Evolutionary conservation across 92 coral and sea anemone species (phyloP).

Genomic region (Pocillopora meandrina): DNA sequence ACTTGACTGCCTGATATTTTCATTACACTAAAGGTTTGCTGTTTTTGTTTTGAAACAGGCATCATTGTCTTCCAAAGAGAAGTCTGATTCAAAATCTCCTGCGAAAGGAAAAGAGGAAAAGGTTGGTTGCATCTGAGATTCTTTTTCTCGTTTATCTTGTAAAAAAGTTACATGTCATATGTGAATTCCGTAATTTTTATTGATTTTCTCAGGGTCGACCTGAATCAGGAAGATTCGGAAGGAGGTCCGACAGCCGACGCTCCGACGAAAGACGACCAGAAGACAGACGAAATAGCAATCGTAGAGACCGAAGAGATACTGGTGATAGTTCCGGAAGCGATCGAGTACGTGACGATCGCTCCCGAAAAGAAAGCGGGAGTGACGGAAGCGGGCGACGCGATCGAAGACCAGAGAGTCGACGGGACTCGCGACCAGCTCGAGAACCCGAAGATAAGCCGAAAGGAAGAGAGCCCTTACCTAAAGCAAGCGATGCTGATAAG

Average conservation of each 20-base stretch:
- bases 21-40: not conserved
- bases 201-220: slow-evolving; percentile 63
- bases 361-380: slow-evolving; percentile 66
- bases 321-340: slow-evolving; percentile 41
- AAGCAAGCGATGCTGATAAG: slow-evolving; percentile 24
- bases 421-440: slow-evolving; percentile 44
- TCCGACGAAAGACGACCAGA: slow-evolving; percentile 67
- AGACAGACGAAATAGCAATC: slow-evolving; percentile 37
- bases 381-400: slow-evolving; percentile 66
- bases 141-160: not conserved
- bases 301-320: slow-evolving; percentile 54
- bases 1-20: no score
- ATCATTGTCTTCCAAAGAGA: slow-evolving; percentile 48
- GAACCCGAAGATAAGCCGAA: slow-evolving; percentile 39
- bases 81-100: slow-evolving; percentile 39
- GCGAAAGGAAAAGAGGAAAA: slow-evolving; percentile 60
- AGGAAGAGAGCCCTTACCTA: slow-evolving; percentile 32
- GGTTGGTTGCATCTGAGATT: slow-evolving; percentile 15
- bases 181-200: not conserved
- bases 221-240: slow-evolving; percentile 71
- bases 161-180: not conserved
- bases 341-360: slow-evolving; percentile 68
- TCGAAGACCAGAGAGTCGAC: slow-evolving; percentile 45
- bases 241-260: slow-evolving; percentile 74
- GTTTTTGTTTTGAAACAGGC: slow-evolving; percentile 17